These are phyloP conservation scores for Achroia grisella DNA, from an alignment of 1,140 invertebrate species.

Conservation along the genomic window DNA sequence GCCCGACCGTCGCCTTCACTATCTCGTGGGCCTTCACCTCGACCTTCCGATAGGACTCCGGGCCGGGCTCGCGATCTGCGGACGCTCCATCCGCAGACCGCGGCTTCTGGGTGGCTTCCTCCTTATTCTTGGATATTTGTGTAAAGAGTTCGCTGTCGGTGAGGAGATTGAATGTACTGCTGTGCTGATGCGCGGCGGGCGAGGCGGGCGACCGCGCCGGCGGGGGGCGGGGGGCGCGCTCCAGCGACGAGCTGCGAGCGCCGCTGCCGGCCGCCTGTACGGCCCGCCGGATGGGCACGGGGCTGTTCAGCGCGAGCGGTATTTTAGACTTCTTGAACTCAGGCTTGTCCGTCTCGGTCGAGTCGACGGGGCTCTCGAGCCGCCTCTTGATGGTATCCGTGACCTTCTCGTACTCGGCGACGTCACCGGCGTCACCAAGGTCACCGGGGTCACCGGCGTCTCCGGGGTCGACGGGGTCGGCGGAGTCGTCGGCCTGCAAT, in stretches of 20 bases:
- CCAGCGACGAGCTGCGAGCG: slow-evolving; percentile 41
- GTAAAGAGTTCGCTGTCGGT: slow-evolving; percentile 82
- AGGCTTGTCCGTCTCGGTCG: slow-evolving; percentile 48
- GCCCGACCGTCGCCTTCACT: slow-evolving; percentile 71
- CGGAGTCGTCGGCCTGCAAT: slow-evolving; percentile 38
- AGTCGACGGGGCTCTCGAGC: slow-evolving; percentile 49
- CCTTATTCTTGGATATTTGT: slow-evolving; percentile 77
- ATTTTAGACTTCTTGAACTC: slow-evolving; percentile 60
- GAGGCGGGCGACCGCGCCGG: slow-evolving; percentile 22
- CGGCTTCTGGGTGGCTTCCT: slow-evolving; percentile 19
- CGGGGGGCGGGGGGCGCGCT: slow-evolving; percentile 20
- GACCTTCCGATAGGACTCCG: slow-evolving; percentile 66
- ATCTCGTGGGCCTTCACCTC: slow-evolving; percentile 76
- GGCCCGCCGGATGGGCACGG: slow-evolving; percentile 52
- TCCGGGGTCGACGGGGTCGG: slow-evolving; percentile 18
- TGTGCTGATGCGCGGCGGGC: slow-evolving; percentile 29
- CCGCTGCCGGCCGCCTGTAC: slow-evolving; percentile 46
- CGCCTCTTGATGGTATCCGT: slow-evolving; percentile 70
- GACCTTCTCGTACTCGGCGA: slow-evolving; percentile 60
- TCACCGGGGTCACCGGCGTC: slow-evolving; percentile 9
- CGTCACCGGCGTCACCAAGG: no score
- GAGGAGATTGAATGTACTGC: slow-evolving; percentile 75
- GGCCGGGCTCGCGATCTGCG: slow-evolving; percentile 21
- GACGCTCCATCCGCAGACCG: slow-evolving; percentile 10
- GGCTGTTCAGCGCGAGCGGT: slow-evolving; percentile 58